Evolutionary conservation across 2,888 invertebrate genomes (phyloP), one percentile per base, ranked within the genome.

Genomic region (Callyntrura guangdongensis): DNA sequence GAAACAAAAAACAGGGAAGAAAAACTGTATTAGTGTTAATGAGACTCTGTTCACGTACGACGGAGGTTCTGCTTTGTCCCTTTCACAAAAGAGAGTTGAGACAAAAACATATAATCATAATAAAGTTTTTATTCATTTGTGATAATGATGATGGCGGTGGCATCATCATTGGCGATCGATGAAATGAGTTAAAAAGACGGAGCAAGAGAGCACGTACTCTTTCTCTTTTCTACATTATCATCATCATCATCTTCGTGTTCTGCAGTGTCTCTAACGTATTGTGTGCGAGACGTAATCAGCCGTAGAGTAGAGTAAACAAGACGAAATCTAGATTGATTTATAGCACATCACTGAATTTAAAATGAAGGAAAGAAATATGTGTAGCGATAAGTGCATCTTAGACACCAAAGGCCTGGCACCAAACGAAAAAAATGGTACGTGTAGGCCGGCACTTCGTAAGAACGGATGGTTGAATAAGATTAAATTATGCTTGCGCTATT

Each of bases 401-500:
- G 36, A n/a, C 69, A 69, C 36, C 36, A 36, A 69, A 27, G 8
- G 69, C 69, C 69, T 36, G 36, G 20, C 69, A 69, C 69, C 69
- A 36, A 69, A 69, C 36, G 27, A 69, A 69, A 69, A 36, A 36
- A 69, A 69, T 64, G 25, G 14, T n/a, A n/a, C n/a, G n/a, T 36
- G 36, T 67, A 69, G 36, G 36, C 36, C 69, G 22, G 25, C 53
- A 25, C 47, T 22, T 22, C 49, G 49, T 49, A 20, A 77, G 2
- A 77, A 22, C 49, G 53, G 53, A 77, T 77, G 77, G 77, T 27
- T 79, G 56, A 27, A 79, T 79, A 59, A 79, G 56, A 59, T 79
- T 79, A 79, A 79, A 79, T 79, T 59, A 79, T 79, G 79, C 56
- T 79, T 79, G 17, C 79, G 27, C 79, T 79, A 79, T 79, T 79